Evolutionary conservation across 2,113 vertebrate genomes (phyloP).

Genomic region (Scortum barcoo): DNA sequence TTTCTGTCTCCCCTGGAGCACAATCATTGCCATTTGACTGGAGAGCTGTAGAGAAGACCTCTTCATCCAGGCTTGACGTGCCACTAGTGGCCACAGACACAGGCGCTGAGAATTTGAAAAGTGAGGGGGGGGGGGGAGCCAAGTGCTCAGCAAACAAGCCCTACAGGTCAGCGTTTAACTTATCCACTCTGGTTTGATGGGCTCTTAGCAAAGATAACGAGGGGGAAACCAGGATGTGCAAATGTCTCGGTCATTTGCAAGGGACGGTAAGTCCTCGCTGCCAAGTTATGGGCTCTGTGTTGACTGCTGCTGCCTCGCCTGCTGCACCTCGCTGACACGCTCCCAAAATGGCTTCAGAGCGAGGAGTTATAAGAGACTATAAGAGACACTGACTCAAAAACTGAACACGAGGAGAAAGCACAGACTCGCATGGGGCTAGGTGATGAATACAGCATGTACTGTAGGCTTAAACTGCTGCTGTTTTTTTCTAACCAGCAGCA

Average conservation of each 20-base stretch:
- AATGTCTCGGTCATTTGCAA: conserved; percentile 12
- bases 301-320: conserved; percentile 32
- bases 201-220: conserved; percentile 57
- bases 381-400: conserved; percentile 15
- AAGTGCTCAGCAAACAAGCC: conserved; percentile 41
- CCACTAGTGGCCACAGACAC: conserved; percentile 30
- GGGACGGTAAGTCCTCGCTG: conserved; percentile 15
- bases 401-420: background rate
- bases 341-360: conserved; percentile 28
- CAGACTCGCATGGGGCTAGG: background rate
- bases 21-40: conserved; percentile 67
- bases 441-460: conserved; percentile 2
- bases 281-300: conserved; percentile 24
- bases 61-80: conserved; percentile 40
- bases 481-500: conserved; percentile 9
- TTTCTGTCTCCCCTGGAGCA: conserved; percentile 58
- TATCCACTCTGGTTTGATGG: conserved; percentile 43
- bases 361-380: conserved; percentile 1
- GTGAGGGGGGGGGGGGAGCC: conserved; percentile 34
- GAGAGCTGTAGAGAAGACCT: conserved; percentile 63
- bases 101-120: conserved; percentile 28
- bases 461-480: background rate
- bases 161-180: conserved; percentile 29
- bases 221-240: conserved; percentile 11
- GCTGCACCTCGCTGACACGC: conserved; percentile 34